A percentile compares a stretch with the other conserved stretches of the same genome.
phyloP scores from a whole-genome alignment of 2,888 invertebrate genomes.

The Resseliella maxima region DNA sequence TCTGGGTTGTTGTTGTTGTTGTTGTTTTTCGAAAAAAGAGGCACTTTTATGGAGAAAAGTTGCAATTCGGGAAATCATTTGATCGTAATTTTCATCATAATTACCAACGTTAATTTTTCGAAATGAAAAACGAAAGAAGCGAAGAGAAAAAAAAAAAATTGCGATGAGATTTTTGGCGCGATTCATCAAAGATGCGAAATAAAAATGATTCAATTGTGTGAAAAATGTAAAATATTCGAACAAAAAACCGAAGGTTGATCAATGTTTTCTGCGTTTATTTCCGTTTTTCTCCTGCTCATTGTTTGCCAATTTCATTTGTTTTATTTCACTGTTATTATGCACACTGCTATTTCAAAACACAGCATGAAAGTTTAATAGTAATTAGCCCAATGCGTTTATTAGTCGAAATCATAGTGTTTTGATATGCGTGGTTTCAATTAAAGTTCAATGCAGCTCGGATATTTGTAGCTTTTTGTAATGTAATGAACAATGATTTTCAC shows the following conservation, averaged over 20 bases:
- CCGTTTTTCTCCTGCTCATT: conserved; percentile 38
- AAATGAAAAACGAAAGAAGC: too few species aligned
- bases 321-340: too few species aligned
- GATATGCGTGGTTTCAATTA: conserved; percentile 52
- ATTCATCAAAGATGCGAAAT: not conserved
- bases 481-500: not conserved
- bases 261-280: not conserved
- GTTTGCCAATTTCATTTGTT: not conserved
- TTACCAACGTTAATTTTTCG: too few species aligned
- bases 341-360: not conserved
- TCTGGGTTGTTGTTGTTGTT: too few species aligned
- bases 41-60: too few species aligned
- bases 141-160: too few species aligned
- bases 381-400: conserved; percentile 31
- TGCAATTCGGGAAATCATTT: too few species aligned
- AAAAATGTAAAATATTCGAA: not conserved
- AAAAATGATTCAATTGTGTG: not conserved
- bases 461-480: not conserved
- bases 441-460: conserved; percentile 51
- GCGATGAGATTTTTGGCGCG: too few species aligned
- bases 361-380: conserved; percentile 18
- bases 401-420: not conserved
- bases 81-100: too few species aligned
- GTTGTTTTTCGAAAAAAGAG: too few species aligned
- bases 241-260: conserved; percentile 3